Evolutionary conservation across 2,797 vertebrate genomes (phyloP).

Genomic region (Fratercula arctica): DNA sequence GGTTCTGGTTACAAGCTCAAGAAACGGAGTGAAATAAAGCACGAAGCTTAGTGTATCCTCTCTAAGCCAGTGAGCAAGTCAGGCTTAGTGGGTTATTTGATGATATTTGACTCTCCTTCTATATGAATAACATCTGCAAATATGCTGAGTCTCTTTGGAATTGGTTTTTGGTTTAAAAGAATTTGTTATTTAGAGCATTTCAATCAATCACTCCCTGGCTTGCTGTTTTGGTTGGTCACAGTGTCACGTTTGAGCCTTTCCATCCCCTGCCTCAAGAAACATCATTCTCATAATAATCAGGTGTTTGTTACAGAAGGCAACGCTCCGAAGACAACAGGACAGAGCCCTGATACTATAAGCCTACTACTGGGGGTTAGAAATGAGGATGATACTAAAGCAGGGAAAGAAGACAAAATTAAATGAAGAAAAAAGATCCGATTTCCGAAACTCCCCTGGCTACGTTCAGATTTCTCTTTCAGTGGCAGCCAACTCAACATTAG

Average conservation of each 20-base stretch:
- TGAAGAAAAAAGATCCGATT: not conserved
- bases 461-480: not conserved
- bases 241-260: not conserved
- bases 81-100: slow-evolving; percentile 34
- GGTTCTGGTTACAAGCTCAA: slow-evolving; percentile 9
- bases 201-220: not conserved
- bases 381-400: not conserved
- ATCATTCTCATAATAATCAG: not conserved
- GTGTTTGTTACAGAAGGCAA: not conserved
- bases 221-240: slow-evolving; percentile 2
- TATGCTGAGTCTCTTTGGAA: not conserved
- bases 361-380: slow-evolving; percentile 10
- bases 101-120: slow-evolving; percentile 36
- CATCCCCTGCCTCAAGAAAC: not conserved
- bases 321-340: not conserved
- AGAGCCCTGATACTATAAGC: not conserved
- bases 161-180: slow-evolving; percentile 37
- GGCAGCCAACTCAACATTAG: not conserved
- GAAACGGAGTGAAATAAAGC: not conserved
- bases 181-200: slow-evolving; percentile 28
- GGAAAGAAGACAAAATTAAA: slow-evolving; percentile 1
- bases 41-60: not conserved
- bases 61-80: not conserved
- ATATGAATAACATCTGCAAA: slow-evolving; percentile 58
- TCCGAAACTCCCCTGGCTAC: rapidly evolving